Conservation (phyloP, 2,113 vertebrate species). For the Hyla sarda region DNA sequence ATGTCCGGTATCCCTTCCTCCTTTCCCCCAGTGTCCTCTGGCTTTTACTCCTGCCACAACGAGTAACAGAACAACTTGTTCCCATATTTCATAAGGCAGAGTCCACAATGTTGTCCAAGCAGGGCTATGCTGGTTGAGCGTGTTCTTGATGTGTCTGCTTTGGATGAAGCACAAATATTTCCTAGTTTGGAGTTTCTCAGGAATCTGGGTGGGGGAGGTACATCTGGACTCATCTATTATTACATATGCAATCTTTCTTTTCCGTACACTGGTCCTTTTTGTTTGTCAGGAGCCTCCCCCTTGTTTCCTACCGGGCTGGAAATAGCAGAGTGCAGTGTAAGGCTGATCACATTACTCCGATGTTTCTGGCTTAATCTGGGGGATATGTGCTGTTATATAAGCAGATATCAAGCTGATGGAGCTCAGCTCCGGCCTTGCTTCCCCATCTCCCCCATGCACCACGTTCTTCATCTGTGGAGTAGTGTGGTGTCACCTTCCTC, state of each 20-base stretch:
- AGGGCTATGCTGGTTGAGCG: neutral
- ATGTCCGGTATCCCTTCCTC: too few relatives aligned
- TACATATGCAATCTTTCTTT: constrained; percentile 12
- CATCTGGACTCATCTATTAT: constrained; percentile 11
- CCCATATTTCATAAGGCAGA: neutral
- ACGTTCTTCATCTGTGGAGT: constrained; percentile 2
- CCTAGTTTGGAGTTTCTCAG: constrained; percentile 6
- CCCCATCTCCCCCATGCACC: neutral
- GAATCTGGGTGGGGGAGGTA: constrained; percentile 16
- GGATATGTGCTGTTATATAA: neutral
- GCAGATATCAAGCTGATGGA: constrained; percentile 26
- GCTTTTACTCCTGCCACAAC: neutral
- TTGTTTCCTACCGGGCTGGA: constrained; percentile 30
- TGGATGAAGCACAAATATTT: neutral
- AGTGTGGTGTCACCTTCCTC: constrained; percentile 16
- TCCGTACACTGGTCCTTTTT: constrained; percentile 4
- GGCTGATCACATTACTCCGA: constrained; percentile 27
- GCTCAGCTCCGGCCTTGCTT: neutral
- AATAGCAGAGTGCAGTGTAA: constrained; percentile 13
- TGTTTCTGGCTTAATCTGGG: constrained; percentile 31
- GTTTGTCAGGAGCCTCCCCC: constrained; percentile 6
- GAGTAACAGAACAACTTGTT: too few relatives aligned
- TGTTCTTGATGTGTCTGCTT: neutral
- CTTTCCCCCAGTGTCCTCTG: neutral
- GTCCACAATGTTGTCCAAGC: neutral